Percentiles rank a stretch among this genome's conserved stretches.
Evolutionary conservation across 1,140 invertebrate species (phyloP).

Genomic region (Danaus melanippus): DNA sequence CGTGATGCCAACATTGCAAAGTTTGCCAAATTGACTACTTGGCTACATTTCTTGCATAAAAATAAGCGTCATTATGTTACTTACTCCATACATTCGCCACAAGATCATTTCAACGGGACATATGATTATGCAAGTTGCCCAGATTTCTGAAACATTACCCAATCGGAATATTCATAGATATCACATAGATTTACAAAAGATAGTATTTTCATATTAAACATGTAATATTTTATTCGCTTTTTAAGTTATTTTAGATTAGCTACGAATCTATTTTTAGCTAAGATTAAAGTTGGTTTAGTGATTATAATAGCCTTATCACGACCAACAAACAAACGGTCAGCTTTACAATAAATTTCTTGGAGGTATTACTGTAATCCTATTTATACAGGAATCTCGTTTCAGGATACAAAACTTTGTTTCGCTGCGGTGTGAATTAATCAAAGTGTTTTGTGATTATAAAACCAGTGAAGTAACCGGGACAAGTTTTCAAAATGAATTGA

Average conservation of each 20-base stretch:
- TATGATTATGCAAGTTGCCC: conserved; percentile 7
- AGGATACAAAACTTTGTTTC: conserved; percentile 50
- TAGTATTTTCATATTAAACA: too few species aligned
- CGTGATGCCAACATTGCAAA: conserved; percentile 28
- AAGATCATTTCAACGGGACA: conserved; percentile 10
- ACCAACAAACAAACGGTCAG: neutral
- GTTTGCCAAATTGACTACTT: conserved; percentile 34
- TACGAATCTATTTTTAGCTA: neutral
- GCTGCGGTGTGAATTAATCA: conserved; percentile 61
- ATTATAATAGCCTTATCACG: neutral
- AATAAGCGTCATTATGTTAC: conserved; percentile 27
- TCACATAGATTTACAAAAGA: too few species aligned
- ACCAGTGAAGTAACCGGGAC: conserved; percentile 33
- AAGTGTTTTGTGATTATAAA: conserved; percentile 60
- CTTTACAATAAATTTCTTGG: conserved; percentile 1
- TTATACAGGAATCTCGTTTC: conserved; percentile 55
- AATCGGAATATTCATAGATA: neutral
- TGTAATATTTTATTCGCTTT: too few species aligned
- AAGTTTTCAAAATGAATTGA: conserved; percentile 58
- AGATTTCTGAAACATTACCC: conserved; percentile 13
- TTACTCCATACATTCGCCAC: conserved; percentile 15
- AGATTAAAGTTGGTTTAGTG: neutral
- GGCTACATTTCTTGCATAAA: conserved; percentile 30
- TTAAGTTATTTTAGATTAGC: too few species aligned
- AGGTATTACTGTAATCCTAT: conserved; percentile 22